Conservation (phyloP, 1,140 invertebrate species). For the Lepidurus arcticus region DNA sequence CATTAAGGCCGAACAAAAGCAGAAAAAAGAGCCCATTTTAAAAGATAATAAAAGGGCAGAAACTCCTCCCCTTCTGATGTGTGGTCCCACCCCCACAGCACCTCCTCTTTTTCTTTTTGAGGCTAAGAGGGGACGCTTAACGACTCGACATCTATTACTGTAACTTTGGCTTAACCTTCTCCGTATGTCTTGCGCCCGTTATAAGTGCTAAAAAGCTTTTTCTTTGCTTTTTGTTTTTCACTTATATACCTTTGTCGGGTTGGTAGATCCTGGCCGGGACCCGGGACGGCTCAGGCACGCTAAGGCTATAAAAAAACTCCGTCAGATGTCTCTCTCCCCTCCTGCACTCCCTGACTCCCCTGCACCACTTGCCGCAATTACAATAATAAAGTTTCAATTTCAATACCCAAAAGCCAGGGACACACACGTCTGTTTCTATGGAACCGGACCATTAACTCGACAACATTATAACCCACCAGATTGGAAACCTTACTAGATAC, state of each 20-base stretch:
- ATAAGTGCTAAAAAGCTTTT: slow-evolving; percentile 3
- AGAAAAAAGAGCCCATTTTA: too few relatives aligned
- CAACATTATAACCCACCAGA: not conserved
- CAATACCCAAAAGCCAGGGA: not conserved
- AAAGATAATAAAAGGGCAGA: too few relatives aligned
- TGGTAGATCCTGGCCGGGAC: not conserved
- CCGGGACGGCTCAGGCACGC: not conserved
- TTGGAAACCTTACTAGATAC: not conserved
- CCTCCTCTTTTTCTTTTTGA: too few relatives aligned
- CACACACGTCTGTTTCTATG: not conserved
- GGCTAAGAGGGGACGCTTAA: not conserved
- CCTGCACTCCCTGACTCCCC: not conserved
- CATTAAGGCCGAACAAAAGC: too few relatives aligned
- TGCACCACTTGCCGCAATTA: not conserved
- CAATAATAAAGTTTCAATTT: slow-evolving; percentile 20
- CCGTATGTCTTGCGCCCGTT: not conserved
- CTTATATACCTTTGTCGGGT: not conserved
- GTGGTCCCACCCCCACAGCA: too few relatives aligned
- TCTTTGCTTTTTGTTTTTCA: not conserved
- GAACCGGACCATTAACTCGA: not conserved
- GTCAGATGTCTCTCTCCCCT: not conserved
- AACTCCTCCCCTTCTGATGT: too few relatives aligned
- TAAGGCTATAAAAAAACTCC: not conserved
- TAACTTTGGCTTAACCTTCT: not conserved
- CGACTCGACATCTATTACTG: not conserved